phyloP scores from a whole-genome alignment of 2,113 vertebrate species.

The Melanotaenia duboulayi region DNA sequence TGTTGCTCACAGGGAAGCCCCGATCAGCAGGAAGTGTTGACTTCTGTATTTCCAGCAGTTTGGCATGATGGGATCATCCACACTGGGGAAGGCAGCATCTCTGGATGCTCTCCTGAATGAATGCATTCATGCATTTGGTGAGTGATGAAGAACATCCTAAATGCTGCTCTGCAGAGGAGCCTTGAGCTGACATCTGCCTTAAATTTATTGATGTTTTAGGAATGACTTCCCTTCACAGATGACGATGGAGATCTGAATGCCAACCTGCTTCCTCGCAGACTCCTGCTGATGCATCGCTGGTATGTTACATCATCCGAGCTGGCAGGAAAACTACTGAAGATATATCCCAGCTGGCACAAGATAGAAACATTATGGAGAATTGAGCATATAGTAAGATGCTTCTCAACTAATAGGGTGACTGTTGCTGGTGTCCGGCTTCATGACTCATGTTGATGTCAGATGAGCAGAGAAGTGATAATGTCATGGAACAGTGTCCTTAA shows the following conservation, averaged over 20 bases:
- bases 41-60: constrained; percentile 36
- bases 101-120: constrained; percentile 89
- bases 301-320: constrained; percentile 94
- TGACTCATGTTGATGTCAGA: too few species aligned
- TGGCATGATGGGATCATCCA: constrained; percentile 89
- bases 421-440: too few species aligned
- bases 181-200: neutral
- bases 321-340: constrained; percentile 91
- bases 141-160: neutral
- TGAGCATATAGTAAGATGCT: too few species aligned
- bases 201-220: constrained; percentile 1
- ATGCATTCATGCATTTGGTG: constrained; percentile 94
- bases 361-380: too few species aligned
- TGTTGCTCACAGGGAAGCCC: constrained; percentile 23
- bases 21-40: constrained; percentile 23
- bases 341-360: constrained; percentile 88
- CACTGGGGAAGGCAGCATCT: constrained; percentile 92
- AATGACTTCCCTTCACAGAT: constrained; percentile 82
- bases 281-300: constrained; percentile 98
- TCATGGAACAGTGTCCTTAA: too few species aligned
- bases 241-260: constrained; percentile 86
- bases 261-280: constrained; percentile 88
- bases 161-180: neutral
- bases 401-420: too few species aligned
- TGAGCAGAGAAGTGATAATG: too few species aligned